Evolutionary conservation across 2,113 vertebrate species (phyloP), one percentile per base, ranked within the genome.

Genomic region (Charina bottae): DNA sequence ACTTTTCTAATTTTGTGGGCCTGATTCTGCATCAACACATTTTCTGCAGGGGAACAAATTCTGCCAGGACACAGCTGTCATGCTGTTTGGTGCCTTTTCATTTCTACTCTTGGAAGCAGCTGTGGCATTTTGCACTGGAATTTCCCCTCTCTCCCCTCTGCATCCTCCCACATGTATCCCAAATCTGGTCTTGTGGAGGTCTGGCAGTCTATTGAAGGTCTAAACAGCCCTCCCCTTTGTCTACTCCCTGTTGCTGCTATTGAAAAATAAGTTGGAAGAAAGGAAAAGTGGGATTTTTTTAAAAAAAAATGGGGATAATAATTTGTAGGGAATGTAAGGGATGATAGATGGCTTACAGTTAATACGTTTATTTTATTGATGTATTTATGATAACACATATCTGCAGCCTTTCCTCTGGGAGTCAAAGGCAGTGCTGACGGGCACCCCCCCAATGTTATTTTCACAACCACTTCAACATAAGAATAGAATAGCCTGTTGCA

Each of bases 401-500:
- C 7, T 17, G 72, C 72, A 42, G 33, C 42, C 42, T 42, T 78
- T 42, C 33, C 42, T 42, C 72, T 42, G 33, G 72, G 17, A 42
- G 17, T 42, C 42, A 21, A 78, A 42, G 33, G 72, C 72, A 78
- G 33, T 1, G 7, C 33, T 78, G 68, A 3, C 17, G 19, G 33
- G 37, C 33, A 78, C 33, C 72, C 72, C 21, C 17, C 33, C 42
- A 78, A 78, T 78, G 42, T 78, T 78, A 42, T 78, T 78, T 78
- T 78, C 72, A 42, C 7, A 9, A 78, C 72, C 33, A 78, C 42
- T 78, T 42, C 72, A 9, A 42, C 19, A 21, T 78, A 17, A 78
- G 33, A 78, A 78, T 91, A 23, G 28, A 90, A 96, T 90, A 95
- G 91, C 86, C 9, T 84, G 26, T 10, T 59, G 11, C 10, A 56